Base-by-base conservation (phyloP, 2,888 invertebrate species). In the Priocnemis perturbator region DNA sequence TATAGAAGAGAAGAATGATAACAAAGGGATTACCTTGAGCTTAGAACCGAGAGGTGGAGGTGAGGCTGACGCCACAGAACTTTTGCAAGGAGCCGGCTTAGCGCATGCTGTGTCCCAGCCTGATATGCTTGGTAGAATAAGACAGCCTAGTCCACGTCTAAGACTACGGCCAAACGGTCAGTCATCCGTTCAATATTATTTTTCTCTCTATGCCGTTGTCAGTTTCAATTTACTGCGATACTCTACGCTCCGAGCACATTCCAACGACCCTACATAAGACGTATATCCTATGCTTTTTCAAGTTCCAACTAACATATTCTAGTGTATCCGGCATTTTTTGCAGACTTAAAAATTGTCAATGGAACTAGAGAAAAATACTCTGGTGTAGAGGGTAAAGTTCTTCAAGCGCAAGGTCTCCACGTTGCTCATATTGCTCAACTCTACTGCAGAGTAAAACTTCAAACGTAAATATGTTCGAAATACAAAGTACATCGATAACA, bases 21-120 rank as follows among this genome's bases (percentile, higher is more conserved):
- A 78, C 3, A 86, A 87, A 60, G 84, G 85, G 7, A 79, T 86
- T 17, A 79, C 86, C 4, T 67, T 86, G 44, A 86, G 86, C 57
- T 75, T 89, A 52, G 88, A 89, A 67, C 88, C 88, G 3, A 79
- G 89, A 58, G 89, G 87, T 2, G 88, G 86, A 0, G 89, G 89
- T 11, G 89, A 91, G 53, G 85, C 89, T 4, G 88, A 89, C 65
- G 89, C 90, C 0, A 88, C 89, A 3, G 90, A 90, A 60, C 85
- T 90, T 21, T 81, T 88, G n/a, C 85, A 85, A 65, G 83, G 83
- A 63, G 85, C 87, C 26, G 85, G 86, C 52, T 81, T 89, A 20
- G 85, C 86, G 7, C 89, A 89, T 67, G 89, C 86, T 69, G 90
- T 89, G 78, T 90, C 89, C 69, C 91, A 90, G 82, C 91, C 87